These are phyloP conservation scores for Vimba vimba DNA, from an alignment of 2,113 vertebrate genomes.

Conservation along the genomic window DNA sequence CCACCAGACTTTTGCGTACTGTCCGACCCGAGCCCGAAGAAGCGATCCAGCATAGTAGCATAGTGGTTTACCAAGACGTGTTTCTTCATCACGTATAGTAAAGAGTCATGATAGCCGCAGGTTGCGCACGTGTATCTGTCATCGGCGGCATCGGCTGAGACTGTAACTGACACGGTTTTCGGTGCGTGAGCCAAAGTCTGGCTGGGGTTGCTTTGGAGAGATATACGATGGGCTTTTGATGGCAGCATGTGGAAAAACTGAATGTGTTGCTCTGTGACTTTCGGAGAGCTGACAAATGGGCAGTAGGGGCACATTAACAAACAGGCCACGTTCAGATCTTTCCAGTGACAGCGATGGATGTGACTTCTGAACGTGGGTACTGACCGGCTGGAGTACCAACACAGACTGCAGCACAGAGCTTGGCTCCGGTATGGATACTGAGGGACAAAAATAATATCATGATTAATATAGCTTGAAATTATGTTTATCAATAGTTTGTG, in stretches of 20 bases:
- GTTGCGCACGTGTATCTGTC: slow-evolving; percentile 82
- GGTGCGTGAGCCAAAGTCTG: slow-evolving; percentile 13
- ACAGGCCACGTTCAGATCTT: slow-evolving; percentile 81
- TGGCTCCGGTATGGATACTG: slow-evolving; percentile 84
- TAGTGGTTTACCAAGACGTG: slow-evolving; percentile 86
- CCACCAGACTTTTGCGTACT: slow-evolving; percentile 9
- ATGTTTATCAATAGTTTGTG: not conserved
- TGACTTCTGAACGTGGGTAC: slow-evolving; percentile 82
- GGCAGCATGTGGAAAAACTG: slow-evolving; percentile 80
- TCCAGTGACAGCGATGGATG: slow-evolving; percentile 82
- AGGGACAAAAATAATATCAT: not conserved
- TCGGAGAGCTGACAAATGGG: slow-evolving; percentile 78
- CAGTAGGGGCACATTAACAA: slow-evolving; percentile 84
- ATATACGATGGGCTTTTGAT: slow-evolving; percentile 70
- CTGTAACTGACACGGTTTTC: slow-evolving; percentile 29
- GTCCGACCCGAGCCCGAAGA: slow-evolving; percentile 79
- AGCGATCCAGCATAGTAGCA: slow-evolving; percentile 73
- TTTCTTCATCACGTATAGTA: slow-evolving; percentile 89
- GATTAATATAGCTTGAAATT: not conserved
- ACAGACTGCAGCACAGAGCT: slow-evolving; percentile 84
- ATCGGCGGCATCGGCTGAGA: slow-evolving; percentile 70
- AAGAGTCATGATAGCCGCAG: slow-evolving; percentile 82
- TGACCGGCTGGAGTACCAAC: slow-evolving; percentile 83
- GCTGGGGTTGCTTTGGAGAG: slow-evolving; percentile 56
- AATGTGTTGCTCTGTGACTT: slow-evolving; percentile 79